Evolutionary conservation across 2,888 invertebrate genomes (phyloP).

Genomic region (Netelia melanura): DNA sequence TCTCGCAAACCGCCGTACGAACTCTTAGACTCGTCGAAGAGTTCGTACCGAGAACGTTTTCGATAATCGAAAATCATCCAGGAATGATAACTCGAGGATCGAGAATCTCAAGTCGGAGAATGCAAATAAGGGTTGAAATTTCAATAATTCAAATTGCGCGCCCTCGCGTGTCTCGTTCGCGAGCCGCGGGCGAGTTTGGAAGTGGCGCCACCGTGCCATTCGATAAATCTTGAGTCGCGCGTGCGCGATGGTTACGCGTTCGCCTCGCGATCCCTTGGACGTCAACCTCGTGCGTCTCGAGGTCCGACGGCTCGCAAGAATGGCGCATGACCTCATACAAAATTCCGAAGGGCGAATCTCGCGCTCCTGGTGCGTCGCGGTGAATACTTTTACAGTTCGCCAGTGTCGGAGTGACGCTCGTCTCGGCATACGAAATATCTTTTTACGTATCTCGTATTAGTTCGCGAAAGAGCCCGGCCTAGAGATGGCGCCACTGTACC

Average conservation of each 20-base stretch:
- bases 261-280: not conserved
- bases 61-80: not conserved
- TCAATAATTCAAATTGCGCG: not conserved
- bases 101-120: not conserved
- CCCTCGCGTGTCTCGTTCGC: not conserved
- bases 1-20: conserved; percentile 47
- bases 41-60: conserved; percentile 34
- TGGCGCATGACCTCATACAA: conserved; percentile 73
- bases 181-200: not conserved
- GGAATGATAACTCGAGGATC: not conserved
- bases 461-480: no score
- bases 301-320: conserved; percentile 4
- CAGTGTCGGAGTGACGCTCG: conserved; percentile 75
- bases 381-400: conserved; percentile 79
- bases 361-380: conserved; percentile 80
- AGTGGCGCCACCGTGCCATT: not conserved
- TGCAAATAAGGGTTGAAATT: not conserved
- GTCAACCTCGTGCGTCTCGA: not conserved
- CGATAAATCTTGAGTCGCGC: conserved; percentile 2
- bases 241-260: conserved; percentile 30
- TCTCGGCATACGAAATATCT: conserved; percentile 77
- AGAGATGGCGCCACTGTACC: no score
- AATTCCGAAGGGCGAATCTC: conserved; percentile 81
- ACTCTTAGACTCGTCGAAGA: conserved; percentile 19
- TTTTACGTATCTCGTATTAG: conserved; percentile 78